These are phyloP conservation scores for Spilogale gracilis DNA, from an alignment of 2,113 vertebrate species.

Conservation along the genomic window DNA sequence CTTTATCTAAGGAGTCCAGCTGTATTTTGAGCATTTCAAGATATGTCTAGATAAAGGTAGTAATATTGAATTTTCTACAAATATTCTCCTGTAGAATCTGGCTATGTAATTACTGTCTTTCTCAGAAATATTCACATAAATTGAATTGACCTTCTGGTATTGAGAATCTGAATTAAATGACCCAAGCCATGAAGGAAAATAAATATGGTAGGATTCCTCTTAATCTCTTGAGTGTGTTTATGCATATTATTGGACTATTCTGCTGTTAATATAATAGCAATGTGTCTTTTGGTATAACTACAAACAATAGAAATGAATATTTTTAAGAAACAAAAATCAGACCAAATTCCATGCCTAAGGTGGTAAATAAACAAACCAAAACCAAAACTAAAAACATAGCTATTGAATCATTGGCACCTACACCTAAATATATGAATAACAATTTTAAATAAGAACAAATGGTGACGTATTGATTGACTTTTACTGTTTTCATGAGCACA, in stretches of 20 bases:
- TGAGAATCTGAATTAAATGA: slow-evolving; percentile 42
- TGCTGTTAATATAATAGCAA: not conserved
- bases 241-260: not conserved
- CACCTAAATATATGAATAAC: not conserved
- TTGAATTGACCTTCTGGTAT: not conserved
- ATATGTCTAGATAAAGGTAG: not conserved
- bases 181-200: slow-evolving; percentile 5
- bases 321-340: slow-evolving; percentile 53
- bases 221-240: slow-evolving; percentile 2
- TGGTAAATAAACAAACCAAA: not conserved
- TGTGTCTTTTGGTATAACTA: not conserved
- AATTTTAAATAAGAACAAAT: not conserved
- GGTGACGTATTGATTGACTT: not conserved
- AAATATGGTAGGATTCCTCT: not conserved
- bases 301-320: not conserved
- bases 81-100: slow-evolving; percentile 26
- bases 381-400: not conserved
- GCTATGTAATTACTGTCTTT: not conserved
- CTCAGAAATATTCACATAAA: slow-evolving; percentile 21
- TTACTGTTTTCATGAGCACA: not conserved
- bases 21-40: not conserved
- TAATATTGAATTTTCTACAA: not conserved
- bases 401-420: not conserved
- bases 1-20: not conserved
- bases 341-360: not conserved